Percentiles rank a stretch among this genome's conserved stretches.
These are phyloP conservation scores for Lepas anatifera DNA, from an alignment of 2,888 invertebrate genomes.

Conservation along the genomic window DNA sequence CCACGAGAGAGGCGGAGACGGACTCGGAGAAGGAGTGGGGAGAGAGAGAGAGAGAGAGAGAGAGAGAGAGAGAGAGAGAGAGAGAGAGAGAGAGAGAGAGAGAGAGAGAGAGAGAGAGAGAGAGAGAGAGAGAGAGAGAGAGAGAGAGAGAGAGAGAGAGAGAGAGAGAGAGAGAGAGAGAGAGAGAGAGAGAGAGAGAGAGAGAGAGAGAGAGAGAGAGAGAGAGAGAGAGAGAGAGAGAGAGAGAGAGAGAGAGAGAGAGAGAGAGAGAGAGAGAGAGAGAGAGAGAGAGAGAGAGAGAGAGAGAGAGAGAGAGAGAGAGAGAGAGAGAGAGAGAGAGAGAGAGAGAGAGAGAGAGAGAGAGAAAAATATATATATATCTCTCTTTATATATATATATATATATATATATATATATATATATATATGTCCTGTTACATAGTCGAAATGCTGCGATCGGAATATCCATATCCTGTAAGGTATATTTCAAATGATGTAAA, in stretches of 20 bases:
- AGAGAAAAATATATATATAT: neutral
- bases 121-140: neutral
- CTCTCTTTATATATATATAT: too few relatives aligned
- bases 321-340: conserved; percentile 3
- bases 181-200: neutral
- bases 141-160: neutral
- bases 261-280: conserved; percentile 13
- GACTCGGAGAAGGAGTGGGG: neutral
- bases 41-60: too few relatives aligned
- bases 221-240: neutral
- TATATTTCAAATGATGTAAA: too few relatives aligned
- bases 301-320: conserved; percentile 2
- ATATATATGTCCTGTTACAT: too few relatives aligned
- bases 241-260: conserved; percentile 13
- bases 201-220: neutral
- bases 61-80: neutral
- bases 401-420: too few relatives aligned
- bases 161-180: conserved; percentile 5
- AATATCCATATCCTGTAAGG: too few relatives aligned
- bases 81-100: neutral
- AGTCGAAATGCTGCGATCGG: too few relatives aligned
- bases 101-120: neutral
- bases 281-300: conserved; percentile 13
- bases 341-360: neutral
- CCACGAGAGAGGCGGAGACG: neutral